Evolutionary conservation across 2,888 invertebrate genomes (phyloP).

Genomic region (Ophonus ardosiacus): DNA sequence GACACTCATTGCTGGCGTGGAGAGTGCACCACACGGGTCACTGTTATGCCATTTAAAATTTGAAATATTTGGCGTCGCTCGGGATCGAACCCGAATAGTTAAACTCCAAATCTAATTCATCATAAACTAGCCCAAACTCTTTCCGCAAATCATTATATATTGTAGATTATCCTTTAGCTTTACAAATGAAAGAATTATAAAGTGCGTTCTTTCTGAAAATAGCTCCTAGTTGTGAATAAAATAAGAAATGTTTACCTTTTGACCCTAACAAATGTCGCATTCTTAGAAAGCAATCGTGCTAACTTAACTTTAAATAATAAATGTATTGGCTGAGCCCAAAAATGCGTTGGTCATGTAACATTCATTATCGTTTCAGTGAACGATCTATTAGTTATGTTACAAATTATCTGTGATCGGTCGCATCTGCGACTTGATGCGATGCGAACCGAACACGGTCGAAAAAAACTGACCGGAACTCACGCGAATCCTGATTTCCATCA

Average conservation of each 20-base stretch:
- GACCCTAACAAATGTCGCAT: conserved; percentile 46
- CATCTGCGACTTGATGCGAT: conserved; percentile 40
- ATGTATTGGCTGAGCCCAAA: conserved; percentile 47
- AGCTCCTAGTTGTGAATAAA: neutral
- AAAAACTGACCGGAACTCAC: conserved; percentile 52
- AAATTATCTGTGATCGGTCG: conserved; percentile 60
- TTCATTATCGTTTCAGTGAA: conserved; percentile 57
- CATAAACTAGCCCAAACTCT: too few species aligned
- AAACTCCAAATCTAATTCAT: too few species aligned
- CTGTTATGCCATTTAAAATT: too few species aligned
- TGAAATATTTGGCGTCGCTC: too few species aligned
- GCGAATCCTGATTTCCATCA: conserved; percentile 61
- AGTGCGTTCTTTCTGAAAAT: conserved; percentile 3
- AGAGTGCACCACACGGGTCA: too few species aligned
- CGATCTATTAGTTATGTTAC: conserved; percentile 48
- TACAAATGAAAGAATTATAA: neutral
- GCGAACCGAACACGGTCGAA: neutral
- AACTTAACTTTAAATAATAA: conserved; percentile 41
- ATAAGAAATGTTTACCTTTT: conserved; percentile 25
- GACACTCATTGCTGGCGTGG: too few species aligned
- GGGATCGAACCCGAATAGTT: too few species aligned
- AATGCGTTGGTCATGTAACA: conserved; percentile 44
- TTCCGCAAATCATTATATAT: too few species aligned
- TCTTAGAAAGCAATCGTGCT: conserved; percentile 41
- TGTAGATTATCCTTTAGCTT: too few species aligned